Evolutionary conservation across 2,113 vertebrate species (phyloP), one percentile per base, ranked within the genome.

Genomic region (Leucoraja erinaceus): DNA sequence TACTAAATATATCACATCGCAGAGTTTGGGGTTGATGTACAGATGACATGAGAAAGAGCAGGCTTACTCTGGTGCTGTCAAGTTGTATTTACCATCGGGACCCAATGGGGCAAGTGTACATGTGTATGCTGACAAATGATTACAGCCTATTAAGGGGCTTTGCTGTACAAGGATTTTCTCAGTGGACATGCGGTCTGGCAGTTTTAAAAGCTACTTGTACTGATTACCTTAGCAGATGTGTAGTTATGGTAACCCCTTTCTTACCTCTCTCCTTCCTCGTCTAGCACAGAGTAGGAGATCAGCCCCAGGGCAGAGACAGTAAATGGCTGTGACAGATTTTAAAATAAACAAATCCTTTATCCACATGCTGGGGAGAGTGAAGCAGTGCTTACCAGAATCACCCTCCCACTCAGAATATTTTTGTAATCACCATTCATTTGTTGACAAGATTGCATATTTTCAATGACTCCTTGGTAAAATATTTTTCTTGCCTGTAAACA

Each of bases 221-320:
- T 91, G 90, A 91, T 91, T 72, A 91, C 90, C 90, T 91, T 72
- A 91, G 68, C 90, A 91, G 90, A 91, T 91, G 90, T 91, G 90
- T 91, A 72, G 90, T 91, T 91, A 91, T 91, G 90, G 90, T 91
- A 91, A 91, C 90, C 90, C 90, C 68, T 68, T 72, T 68, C 68
- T 72, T 91, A 54, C 66, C 68, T 91, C 90, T 68, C 90, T 91
- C 68, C 38, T 91, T 91, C 33, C 66, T 91, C 4, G 68, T 54
- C 90, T 91, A 72, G 90, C 38, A 38, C 33, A 22, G 68, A 72
- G 90, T 91, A 91, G 72, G 90, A 91, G 90, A 91, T 91, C 90
- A 54, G 68, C 90, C 38, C 90, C 33, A 74, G 68, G 68, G 90
- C 90, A 72, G 33, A 91, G 90, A 91, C 68, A 91, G 90, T 91